Percentiles rank a stretch among this genome's conserved stretches.
phyloP scores from a whole-genome alignment of 2,113 vertebrate genomes.

The Lasiurus cinereus region DNA sequence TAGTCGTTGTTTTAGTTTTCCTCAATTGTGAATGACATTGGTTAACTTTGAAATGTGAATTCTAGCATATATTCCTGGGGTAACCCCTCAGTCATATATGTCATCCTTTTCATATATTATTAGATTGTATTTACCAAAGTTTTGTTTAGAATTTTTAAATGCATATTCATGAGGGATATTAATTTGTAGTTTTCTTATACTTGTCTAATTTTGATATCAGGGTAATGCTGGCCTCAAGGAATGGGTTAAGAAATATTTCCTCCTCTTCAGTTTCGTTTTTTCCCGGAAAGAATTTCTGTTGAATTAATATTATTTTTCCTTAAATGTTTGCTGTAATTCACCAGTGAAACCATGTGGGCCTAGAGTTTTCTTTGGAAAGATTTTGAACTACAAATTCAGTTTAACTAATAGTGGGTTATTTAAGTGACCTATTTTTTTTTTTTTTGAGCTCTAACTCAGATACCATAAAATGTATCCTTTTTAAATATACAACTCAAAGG shows the following conservation, averaged over 20 bases:
- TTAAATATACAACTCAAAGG: not conserved
- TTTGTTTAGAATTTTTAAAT: not conserved
- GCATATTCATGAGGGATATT: not conserved
- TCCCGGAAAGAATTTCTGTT: not conserved
- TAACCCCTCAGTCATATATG: not conserved
- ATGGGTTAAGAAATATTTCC: not conserved
- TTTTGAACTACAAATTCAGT: conserved; percentile 26
- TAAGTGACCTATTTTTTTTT: not conserved
- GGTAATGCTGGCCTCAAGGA: not conserved
- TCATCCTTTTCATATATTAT: not conserved
- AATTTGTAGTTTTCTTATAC: not conserved
- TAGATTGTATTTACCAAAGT: not conserved
- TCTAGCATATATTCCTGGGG: not conserved
- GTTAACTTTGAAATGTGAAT: conserved; percentile 14
- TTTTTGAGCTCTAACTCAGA: not conserved
- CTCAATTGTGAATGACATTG: not conserved
- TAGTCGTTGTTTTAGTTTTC: not conserved
- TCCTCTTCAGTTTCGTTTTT: not conserved
- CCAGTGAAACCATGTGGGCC: not conserved
- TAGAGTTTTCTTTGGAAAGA: not conserved
- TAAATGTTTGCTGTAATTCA: conserved; percentile 22
- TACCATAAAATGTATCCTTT: not conserved
- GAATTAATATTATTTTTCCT: not conserved
- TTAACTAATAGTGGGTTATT: not conserved
- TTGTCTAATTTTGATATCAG: not conserved